Base-by-base conservation (phyloP, 2,888 invertebrate species). In the Caenorhabditis becei region DNA sequence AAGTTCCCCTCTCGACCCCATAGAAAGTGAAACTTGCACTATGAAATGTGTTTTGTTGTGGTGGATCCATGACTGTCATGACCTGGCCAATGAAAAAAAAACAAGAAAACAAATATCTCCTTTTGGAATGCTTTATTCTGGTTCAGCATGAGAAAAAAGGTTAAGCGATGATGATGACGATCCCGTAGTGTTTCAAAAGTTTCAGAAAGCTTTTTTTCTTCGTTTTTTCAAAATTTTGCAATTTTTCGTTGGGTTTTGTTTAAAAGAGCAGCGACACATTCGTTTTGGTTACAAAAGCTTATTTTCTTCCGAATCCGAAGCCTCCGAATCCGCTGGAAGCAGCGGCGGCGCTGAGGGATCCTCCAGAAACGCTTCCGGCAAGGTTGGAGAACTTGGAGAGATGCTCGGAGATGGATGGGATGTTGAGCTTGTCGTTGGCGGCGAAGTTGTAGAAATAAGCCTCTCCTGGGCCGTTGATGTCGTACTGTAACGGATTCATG, bases 371-470 rank as follows among this genome's bases (percentile, higher is more conserved):
- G 8, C 41, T 56, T 32, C 51, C 63, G 10, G 63, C 26, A 58
- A 58, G 37, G 37, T 49, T 77, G 49, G 56, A 47, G 35, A 44
- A 58, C 3, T 54, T 35, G 24, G 54, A 35, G 18, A 77, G 49
- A 8, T 77, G 67, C 4, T 11, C n/a, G 18, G 63, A 32, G 49
- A 67, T 44, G 47, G 59, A 59, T 47, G 67, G 67, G 18, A 77
- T 24, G 28, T 37, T 26, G 28, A 70, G 65, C 35, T 63, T 65
- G 53, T 78, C 77, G 44, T 78, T 58, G 47, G 65, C 63, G 28
- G 65, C 70, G n/a, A 78, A 78, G 70, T 78, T 65, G 70, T 65
- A 78, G 65, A 70, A 70, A 32, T 65, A 78, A 35, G 70, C 65
- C 53, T 78, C 77, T 37, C 44, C 44, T n/a, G 69, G 37, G n/a